Base-by-base conservation (phyloP, 2,888 invertebrate species). In the Andrena bucephala region DNA sequence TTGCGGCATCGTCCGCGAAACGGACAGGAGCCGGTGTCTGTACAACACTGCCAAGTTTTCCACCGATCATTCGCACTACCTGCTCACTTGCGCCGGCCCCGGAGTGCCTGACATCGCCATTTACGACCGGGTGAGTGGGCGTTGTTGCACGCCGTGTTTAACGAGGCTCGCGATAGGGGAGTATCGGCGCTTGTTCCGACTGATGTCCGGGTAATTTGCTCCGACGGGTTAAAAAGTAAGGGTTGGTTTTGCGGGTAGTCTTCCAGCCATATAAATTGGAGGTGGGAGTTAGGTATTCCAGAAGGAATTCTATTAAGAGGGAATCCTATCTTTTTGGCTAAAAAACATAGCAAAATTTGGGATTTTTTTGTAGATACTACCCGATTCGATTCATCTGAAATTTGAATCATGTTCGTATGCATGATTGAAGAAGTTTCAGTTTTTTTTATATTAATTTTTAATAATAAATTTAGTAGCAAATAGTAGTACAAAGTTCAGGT, bases 11-110 rank as follows among this genome's bases (percentile, higher is more conserved):
- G 94, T 93, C 31, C 95, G 95, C n/a, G 94, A 94, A 1, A 94
- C 95, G 65, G 92, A 93, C 48, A 92, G 95, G 0, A 94, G 93
- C 10, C 92, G 94, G 24, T 97, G 97, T 91, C 94, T 96, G n/a
- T 96, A 96, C 93, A 97, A 97, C 90, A 92, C 94, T 8, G 97
- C 96, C 0, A 95, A 95, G 48, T 95, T 98, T 91, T 98, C 97
- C 93, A 93, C 93, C 10, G 95, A 95, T 76, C 96, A 95, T 29
- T 95, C 96, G 20, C 95, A 96, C 92, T 96, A 97, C 88, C 95
- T 96, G 10, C 94, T 98, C 82, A 96, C 96, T 81, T 98, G 99
- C 89, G 95, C 96, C 63, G 99, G 99, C 0, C 99, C 99, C 0
- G 96, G 96, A 73, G 95, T 98, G 33, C 99, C 99, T 0, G 96